These are phyloP conservation scores for Dermatophagoides farinae DNA, from an alignment of 1,140 invertebrate species.

Conservation along the genomic window DNA sequence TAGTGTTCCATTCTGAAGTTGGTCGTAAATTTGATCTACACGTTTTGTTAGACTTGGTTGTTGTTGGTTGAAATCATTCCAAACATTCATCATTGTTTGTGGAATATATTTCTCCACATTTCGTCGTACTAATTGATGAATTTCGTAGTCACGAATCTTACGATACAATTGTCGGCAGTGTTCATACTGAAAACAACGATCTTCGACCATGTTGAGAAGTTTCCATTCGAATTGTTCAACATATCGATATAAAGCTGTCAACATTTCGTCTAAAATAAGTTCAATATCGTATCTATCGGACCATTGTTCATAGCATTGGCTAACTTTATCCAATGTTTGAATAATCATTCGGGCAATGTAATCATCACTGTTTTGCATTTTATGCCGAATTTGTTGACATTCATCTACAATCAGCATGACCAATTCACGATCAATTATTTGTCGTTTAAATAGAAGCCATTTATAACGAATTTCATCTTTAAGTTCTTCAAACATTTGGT, in stretches of 20 bases:
- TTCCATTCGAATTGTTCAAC: neutral
- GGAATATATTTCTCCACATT: neutral
- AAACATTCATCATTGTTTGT: too few relatives aligned
- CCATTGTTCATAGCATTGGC: neutral
- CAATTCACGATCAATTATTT: slow-evolving; percentile 2
- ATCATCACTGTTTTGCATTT: neutral
- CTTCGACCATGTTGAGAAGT: neutral
- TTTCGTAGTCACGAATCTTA: slow-evolving; percentile 3
- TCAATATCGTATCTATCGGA: neutral
- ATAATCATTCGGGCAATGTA: neutral
- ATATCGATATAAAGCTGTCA: neutral
- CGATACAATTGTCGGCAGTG: neutral
- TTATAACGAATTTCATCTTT: slow-evolving; percentile 1
- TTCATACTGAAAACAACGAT: neutral
- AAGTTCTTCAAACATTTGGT: neutral
- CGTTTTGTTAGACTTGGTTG: too few relatives aligned
- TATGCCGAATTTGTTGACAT: neutral
- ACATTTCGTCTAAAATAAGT: neutral
- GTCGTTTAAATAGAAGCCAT: neutral
- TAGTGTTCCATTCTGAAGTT: too few relatives aligned
- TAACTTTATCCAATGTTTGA: neutral
- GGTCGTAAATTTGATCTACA: too few relatives aligned
- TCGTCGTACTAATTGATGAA: neutral
- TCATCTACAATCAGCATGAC: neutral
- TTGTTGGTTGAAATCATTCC: too few relatives aligned